phyloP scores from a whole-genome alignment of 2,797 vertebrate species.

The Phoebastria nigripes region DNA sequence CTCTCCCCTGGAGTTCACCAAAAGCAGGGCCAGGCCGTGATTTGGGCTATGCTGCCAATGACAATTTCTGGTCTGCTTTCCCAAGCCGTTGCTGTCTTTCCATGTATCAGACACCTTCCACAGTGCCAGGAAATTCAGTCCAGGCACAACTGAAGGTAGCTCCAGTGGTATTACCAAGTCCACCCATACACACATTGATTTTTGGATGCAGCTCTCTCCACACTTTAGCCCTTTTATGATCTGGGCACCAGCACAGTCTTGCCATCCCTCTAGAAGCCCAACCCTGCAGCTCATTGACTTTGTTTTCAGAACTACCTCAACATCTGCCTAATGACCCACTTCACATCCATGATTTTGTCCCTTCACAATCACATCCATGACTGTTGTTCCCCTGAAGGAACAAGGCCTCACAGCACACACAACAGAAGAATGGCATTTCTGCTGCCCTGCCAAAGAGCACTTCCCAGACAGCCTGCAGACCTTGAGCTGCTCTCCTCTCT shows the following conservation, averaged over 20 bases:
- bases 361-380: neutral
- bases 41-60: neutral
- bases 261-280: neutral
- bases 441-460: neutral
- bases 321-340: neutral
- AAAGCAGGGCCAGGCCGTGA: neutral
- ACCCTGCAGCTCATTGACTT: neutral
- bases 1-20: neutral
- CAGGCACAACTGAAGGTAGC: rapidly evolving
- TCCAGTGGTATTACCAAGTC: neutral
- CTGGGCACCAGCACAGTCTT: neutral
- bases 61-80: neutral
- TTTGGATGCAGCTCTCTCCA: neutral
- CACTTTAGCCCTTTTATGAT: neutral
- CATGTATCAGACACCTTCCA: neutral
- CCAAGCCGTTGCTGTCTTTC: neutral
- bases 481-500: neutral
- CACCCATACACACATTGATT: neutral
- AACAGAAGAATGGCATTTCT: neutral
- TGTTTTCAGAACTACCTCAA: neutral
- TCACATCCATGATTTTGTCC: neutral
- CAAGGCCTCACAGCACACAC: neutral
- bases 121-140: neutral
- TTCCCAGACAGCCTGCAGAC: neutral
- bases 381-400: neutral